Evolutionary conservation across 2,113 vertebrate species (phyloP).

Genomic region (Phrynosoma platyrhinos): DNA sequence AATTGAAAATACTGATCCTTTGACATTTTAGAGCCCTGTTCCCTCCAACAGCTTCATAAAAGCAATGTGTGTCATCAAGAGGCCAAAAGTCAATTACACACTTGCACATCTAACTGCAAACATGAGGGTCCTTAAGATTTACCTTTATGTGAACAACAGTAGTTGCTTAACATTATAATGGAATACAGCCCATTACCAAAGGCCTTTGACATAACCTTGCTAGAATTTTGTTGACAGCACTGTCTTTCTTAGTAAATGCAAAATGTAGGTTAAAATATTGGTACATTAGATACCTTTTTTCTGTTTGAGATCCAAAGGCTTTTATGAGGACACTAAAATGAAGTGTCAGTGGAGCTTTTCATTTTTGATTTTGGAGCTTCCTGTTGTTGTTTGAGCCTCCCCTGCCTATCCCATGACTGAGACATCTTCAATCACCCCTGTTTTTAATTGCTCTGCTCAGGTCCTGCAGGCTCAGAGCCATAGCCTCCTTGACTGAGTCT

Average conservation of each 20-base stretch:
- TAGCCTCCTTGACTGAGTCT: no score
- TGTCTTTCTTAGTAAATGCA: not conserved
- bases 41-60: not conserved
- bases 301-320: not conserved
- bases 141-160: not conserved
- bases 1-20: slow-evolving; percentile 17
- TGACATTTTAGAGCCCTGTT: not conserved
- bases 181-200: slow-evolving; percentile 12
- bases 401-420: no score
- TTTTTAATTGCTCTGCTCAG: no score
- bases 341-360: not conserved
- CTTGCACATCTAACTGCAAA: slow-evolving; percentile 10
- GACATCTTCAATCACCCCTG: no score
- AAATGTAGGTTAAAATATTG: not conserved
- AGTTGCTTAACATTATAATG: not conserved
- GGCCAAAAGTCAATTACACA: slow-evolving; percentile 25
- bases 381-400: no score
- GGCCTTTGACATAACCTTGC: not conserved
- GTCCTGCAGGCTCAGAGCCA: no score
- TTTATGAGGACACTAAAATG: not conserved
- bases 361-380: not conserved
- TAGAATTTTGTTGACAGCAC: not conserved
- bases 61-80: slow-evolving; percentile 18
- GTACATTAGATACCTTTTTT: not conserved
- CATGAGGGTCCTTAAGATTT: slow-evolving; percentile 7